A percentile compares a stretch with the other conserved stretches of the same genome.
Conservation (phyloP, 2,113 vertebrate genomes). For the Podarcis raffonei region DNA sequence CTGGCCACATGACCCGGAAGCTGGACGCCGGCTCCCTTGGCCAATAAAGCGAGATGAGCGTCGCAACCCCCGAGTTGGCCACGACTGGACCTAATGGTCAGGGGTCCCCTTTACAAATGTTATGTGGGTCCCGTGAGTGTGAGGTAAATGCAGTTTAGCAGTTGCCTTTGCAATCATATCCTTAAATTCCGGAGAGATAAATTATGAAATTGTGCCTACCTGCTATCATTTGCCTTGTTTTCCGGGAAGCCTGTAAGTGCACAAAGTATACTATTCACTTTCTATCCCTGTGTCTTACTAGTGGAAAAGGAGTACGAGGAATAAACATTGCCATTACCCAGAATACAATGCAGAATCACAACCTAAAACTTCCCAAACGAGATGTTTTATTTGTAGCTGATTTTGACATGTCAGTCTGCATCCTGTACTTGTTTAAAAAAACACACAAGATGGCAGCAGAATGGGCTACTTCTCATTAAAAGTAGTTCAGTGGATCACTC, state of each 20-base stretch:
- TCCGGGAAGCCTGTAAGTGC: not conserved
- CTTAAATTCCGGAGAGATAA: not conserved
- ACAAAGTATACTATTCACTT: not conserved
- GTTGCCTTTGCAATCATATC: not conserved
- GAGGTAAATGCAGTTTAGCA: not conserved
- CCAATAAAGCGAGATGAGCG: too few relatives aligned
- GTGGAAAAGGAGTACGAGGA: not conserved
- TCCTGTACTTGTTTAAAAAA: accelerated
- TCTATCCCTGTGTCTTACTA: not conserved
- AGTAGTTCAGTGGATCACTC: slow-evolving; percentile 74
- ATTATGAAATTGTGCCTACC: too few relatives aligned
- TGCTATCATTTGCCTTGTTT: not conserved
- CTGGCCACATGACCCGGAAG: too few relatives aligned
- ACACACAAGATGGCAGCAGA: not conserved
- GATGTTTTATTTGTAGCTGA: slow-evolving; percentile 21
- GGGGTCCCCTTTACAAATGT: not conserved
- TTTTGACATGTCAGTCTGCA: accelerated
- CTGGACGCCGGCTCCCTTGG: too few relatives aligned
- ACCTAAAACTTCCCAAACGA: not conserved
- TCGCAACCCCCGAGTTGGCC: too few relatives aligned
- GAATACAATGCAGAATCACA: not conserved
- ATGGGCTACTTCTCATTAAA: slow-evolving; percentile 39
- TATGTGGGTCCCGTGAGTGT: not conserved
- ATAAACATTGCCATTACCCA: not conserved
- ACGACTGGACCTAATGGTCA: too few relatives aligned